phyloP scores from a whole-genome alignment of 2,888 invertebrate species.

The Pyrochroa serraticornis region DNA sequence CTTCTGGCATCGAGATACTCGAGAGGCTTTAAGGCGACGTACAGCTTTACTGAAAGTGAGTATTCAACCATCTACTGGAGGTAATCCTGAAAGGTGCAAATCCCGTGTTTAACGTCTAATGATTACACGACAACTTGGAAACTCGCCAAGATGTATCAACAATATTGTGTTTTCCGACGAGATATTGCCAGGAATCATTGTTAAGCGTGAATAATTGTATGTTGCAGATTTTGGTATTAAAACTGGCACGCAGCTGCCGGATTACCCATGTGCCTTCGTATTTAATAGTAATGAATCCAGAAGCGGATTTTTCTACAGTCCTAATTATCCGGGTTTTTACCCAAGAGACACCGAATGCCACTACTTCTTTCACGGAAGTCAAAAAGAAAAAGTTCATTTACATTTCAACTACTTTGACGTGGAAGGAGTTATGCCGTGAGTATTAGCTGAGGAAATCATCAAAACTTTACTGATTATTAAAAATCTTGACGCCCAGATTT shows the following conservation, averaged over 20 bases:
- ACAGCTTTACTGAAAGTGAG: constrained; percentile 90
- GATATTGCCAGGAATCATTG: not conserved
- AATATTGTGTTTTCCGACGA: not conserved
- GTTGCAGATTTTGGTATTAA: constrained; percentile 86
- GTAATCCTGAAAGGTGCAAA: not conserved
- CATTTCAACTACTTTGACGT: constrained; percentile 92
- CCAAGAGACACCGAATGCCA: constrained; percentile 90
- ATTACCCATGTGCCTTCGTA: constrained; percentile 84
- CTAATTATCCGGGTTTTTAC: constrained; percentile 90
- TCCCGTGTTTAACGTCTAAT: not conserved
- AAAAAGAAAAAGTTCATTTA: constrained; percentile 78
- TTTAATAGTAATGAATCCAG: constrained; percentile 83
- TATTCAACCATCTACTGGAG: constrained; percentile 37
- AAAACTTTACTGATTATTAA: no score
- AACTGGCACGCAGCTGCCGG: constrained; percentile 77
- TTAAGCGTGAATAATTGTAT: constrained; percentile 32
- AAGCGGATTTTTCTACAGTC: constrained; percentile 84
- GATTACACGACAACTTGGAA: not conserved
- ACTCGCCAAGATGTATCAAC: not conserved
- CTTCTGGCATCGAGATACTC: constrained; percentile 77
- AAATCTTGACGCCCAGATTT: no score
- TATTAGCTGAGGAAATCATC: no score
- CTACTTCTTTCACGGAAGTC: constrained; percentile 85
- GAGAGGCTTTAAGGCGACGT: constrained; percentile 87
- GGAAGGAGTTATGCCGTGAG: constrained; percentile 93